Evolutionary conservation across 1,140 invertebrate species (phyloP), one percentile per base, ranked within the genome.

Genomic region (Pogonognathellus flavescens): DNA sequence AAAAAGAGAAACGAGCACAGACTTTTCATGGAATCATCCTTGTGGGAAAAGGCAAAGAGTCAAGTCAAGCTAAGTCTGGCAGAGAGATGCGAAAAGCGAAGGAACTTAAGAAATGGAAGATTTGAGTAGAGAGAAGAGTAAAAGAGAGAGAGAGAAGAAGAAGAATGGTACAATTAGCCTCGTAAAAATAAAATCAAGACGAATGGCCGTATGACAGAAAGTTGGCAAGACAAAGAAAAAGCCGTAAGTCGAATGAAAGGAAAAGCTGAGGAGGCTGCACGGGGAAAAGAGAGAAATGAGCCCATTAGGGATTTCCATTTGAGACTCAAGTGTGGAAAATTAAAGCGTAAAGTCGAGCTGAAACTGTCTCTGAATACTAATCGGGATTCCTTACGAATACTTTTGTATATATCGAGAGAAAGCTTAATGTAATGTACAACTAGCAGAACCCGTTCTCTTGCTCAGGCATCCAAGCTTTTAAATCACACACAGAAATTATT

Each of bases 181-280:
- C 50, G 80, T 81, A 81, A 81, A 81, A 81, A 81, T 81, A 81
- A 81, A 81, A 81, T 81, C 80, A 81, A 81, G 80, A 81, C 80
- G 80, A 81, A 81, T 81, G 80, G 80, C 55, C 52, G 18, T 81
- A 59, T 53, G 53, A 81, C 50, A 59, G 53, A 81, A 81, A 81
- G 50, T 81, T 81, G 80, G 80, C 80, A 81, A 81, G 80, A 81
- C 80, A 81, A 81, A 55, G 80, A 59, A 81, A 81, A 55, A 81
- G 53, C 55, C 80, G 50, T 57, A 81, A 81, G 80, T 55, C 50
- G 80, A 81, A 81, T 81, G 80, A 81, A 81, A 81, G 50, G 50
- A 81, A 59, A 81, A 81, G 80, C 50, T 57, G 53, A 81, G 80
- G 80, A 81, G 80, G 53, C 80, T 81, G 80, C 80, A 59, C 25